A percentile compares a stretch with the other conserved stretches of the same genome.
Evolutionary conservation across 2,888 invertebrate species (phyloP).

Genomic region (Euplagia quadripunctaria): DNA sequence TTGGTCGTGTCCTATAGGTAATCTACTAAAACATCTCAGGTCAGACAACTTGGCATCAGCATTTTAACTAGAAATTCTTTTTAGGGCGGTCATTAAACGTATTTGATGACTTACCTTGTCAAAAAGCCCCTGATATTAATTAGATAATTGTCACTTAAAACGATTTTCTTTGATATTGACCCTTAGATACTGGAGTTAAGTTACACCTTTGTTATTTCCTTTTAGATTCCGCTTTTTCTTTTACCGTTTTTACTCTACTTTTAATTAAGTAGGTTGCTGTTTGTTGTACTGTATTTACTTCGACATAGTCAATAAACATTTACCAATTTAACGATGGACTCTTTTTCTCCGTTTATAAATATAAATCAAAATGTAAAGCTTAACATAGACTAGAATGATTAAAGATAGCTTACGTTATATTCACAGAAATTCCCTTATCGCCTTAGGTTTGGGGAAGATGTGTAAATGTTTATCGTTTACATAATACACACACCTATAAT

Average conservation of each 20-base stretch:
- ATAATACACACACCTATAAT: background rate
- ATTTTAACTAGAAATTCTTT: background rate
- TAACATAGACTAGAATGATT: background rate
- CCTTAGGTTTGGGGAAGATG: background rate
- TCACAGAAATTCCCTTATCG: background rate
- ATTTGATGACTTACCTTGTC: background rate
- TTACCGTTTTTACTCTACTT: background rate
- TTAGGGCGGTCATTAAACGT: background rate
- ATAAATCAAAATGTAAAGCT: background rate
- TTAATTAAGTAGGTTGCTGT: too few species aligned
- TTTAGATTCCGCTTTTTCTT: background rate
- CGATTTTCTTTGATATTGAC: background rate
- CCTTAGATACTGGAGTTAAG: background rate
- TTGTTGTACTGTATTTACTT: too few species aligned
- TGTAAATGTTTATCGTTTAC: constrained; percentile 35
- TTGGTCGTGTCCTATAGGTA: background rate
- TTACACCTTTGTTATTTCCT: background rate
- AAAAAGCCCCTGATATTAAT: background rate
- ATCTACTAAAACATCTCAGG: background rate
- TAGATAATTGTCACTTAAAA: background rate
- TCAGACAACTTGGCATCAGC: background rate
- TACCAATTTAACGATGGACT: background rate
- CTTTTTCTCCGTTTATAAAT: background rate
- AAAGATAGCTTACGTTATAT: background rate
- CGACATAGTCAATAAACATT: background rate